Conservation (phyloP, 1,140 invertebrate genomes). For the Sycophila sp. region DNA sequence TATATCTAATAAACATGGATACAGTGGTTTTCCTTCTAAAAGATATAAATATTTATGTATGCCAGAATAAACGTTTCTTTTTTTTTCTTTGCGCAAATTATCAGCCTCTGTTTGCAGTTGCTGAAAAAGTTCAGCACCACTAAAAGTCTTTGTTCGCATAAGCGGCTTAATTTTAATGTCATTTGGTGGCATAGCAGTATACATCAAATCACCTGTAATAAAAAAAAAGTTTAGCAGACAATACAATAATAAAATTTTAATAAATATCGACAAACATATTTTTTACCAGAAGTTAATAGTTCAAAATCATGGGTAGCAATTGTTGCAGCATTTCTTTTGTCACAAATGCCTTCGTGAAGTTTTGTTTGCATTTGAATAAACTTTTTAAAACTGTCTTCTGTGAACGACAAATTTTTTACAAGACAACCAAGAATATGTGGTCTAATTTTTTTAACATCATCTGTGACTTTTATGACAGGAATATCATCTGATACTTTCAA, state of each 20-base stretch:
- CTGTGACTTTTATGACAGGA: slow-evolving; percentile 67
- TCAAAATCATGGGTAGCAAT: slow-evolving; percentile 85
- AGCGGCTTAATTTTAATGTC: slow-evolving; percentile 75
- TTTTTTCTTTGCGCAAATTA: slow-evolving; percentile 79
- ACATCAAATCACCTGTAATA: slow-evolving; percentile 70
- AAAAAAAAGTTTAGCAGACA: slow-evolving; percentile 16
- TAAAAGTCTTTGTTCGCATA: slow-evolving; percentile 69
- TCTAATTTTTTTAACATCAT: slow-evolving; percentile 71
- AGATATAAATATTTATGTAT: slow-evolving; percentile 85
- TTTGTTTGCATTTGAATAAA: slow-evolving; percentile 85
- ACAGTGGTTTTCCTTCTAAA: slow-evolving; percentile 77
- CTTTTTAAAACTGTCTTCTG: slow-evolving; percentile 75
- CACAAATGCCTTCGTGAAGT: slow-evolving; percentile 81
- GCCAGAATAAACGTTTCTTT: slow-evolving; percentile 81
- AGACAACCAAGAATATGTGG: slow-evolving; percentile 81
- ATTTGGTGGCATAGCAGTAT: slow-evolving; percentile 72
- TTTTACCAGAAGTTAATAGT: slow-evolving; percentile 68
- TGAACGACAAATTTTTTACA: slow-evolving; percentile 74
- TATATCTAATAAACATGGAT: slow-evolving; percentile 76
- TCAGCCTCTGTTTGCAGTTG: slow-evolving; percentile 80
- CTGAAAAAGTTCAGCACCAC: slow-evolving; percentile 74
- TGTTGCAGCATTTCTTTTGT: slow-evolving; percentile 80
- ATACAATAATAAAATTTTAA: not conserved
- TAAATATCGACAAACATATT: slow-evolving; percentile 12
- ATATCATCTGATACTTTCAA: slow-evolving; percentile 69